These are phyloP conservation scores for Anarrhichthys ocellatus DNA, from an alignment of 2,113 vertebrate genomes.

Conservation along the genomic window DNA sequence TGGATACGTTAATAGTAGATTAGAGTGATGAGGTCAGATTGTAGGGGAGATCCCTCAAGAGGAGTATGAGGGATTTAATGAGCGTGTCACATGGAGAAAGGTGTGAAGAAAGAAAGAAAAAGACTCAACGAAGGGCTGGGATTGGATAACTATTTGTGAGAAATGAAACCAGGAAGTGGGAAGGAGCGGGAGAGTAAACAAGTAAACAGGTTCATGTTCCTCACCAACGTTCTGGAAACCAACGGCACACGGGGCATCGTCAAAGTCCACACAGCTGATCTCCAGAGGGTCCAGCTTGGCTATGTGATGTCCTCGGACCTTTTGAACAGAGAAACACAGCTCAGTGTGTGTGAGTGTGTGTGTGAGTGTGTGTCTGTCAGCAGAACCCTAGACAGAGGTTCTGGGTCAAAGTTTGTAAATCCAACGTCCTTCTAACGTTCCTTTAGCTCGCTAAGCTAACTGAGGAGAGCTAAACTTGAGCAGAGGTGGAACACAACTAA, in stretches of 20 bases:
- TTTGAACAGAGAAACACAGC: conserved; percentile 71
- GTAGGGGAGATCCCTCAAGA: too few species aligned
- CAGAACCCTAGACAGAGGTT: neutral
- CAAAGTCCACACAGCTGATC: conserved; percentile 98
- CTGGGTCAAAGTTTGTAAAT: neutral
- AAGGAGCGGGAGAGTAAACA: conserved; percentile 6
- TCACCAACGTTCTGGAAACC: conserved; percentile 93
- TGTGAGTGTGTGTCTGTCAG: too few species aligned
- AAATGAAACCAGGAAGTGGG: too few species aligned
- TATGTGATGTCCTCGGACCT: conserved; percentile 97
- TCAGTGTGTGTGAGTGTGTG: neutral
- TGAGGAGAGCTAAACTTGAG: too few species aligned
- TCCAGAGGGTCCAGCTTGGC: conserved; percentile 97
- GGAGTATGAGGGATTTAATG: too few species aligned
- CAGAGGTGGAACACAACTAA: too few species aligned
- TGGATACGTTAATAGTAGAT: too few species aligned
- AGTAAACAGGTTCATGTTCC: conserved; percentile 79
- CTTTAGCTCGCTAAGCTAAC: neutral
- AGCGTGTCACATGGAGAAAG: too few species aligned
- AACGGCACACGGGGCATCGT: conserved; percentile 90
- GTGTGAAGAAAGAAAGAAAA: too few species aligned
- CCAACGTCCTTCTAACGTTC: neutral
- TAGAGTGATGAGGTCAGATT: too few species aligned
- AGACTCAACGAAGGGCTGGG: too few species aligned
- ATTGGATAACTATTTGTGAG: too few species aligned